A percentile compares a stretch with the other conserved stretches of the same genome.
Evolutionary conservation across 1,140 invertebrate genomes (phyloP).

Genomic region (Trissolcus basalis): DNA sequence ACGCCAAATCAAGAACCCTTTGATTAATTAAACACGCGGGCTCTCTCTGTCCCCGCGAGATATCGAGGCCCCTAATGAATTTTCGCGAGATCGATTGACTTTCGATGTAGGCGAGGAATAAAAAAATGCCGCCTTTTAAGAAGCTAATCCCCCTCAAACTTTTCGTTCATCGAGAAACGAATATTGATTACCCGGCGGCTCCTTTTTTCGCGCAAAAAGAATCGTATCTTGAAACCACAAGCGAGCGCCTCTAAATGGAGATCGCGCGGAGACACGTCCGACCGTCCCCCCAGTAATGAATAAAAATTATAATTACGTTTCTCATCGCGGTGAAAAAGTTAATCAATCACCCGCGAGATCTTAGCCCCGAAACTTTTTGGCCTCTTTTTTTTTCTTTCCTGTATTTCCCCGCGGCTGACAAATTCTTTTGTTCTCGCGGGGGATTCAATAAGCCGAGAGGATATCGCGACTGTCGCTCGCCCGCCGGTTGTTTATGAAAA

Average conservation of each 20-base stretch:
- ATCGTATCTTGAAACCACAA: slow-evolving; percentile 76
- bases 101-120: slow-evolving; percentile 18
- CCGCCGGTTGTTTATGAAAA: slow-evolving; percentile 31
- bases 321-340: slow-evolving; percentile 70
- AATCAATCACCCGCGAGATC: slow-evolving; percentile 73
- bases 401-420: slow-evolving; percentile 27
- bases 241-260: slow-evolving; percentile 71
- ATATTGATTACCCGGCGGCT: slow-evolving; percentile 60
- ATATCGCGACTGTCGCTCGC: slow-evolving; percentile 10
- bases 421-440: slow-evolving; percentile 50
- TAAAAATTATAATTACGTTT: slow-evolving; percentile 78
- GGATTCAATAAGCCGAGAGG: slow-evolving; percentile 34
- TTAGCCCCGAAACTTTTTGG: slow-evolving; percentile 31
- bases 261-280: slow-evolving; percentile 65
- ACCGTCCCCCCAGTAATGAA: slow-evolving; percentile 70
- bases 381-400: slow-evolving; percentile 46
- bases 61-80: slow-evolving; percentile 33
- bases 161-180: slow-evolving; percentile 61
- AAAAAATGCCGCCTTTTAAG: slow-evolving; percentile 32
- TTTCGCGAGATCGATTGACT: slow-evolving; percentile 53
- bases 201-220: slow-evolving; percentile 63
- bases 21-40: slow-evolving; percentile 18
- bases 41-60: no score
- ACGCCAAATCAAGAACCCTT: slow-evolving; percentile 23
- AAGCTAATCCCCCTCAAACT: slow-evolving; percentile 56